Evolutionary conservation across 2,888 invertebrate genomes (phyloP), one percentile per base, ranked within the genome.

Genomic region (Harpagoxenus sublaevis): DNA sequence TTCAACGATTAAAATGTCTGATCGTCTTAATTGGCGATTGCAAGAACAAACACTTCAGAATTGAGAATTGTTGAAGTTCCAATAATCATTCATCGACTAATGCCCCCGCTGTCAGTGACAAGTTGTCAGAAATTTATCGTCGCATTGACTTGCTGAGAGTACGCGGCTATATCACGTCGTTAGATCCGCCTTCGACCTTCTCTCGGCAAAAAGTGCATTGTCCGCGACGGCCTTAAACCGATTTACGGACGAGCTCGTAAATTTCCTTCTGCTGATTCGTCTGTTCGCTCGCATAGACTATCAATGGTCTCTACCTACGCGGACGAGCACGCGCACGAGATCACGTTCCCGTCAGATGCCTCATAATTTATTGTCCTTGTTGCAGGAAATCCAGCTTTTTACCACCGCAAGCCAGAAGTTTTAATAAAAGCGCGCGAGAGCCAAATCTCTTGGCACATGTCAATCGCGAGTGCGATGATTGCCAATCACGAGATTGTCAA

Each of bases 241-340:
- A 48, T 88, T 87, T 77, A 83, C 71, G 66, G 68, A 62, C 48
- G 60, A 42, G 81, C 79, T 85, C 89, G 87, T 89, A 89, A 89
- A 89, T 89, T 88, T 85, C 35, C 45, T 79, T 77, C 35, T 77
- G 87, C 84, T 84, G 86, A 88, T 88, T 87, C 87, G 87, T 75
- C 82, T 75, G 65, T 84, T 70, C 71, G 53, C 71, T 23, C 62
- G 84, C 71, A 60, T 55, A 60, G 75, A 73, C 81, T 55, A 65
- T 75, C 84, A 85, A 89, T 85, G 77, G 70, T 71, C 51, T 77
- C 83, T 73, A 73, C 75, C 68, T 77, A 73, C 18, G 53, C 15
- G 73, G 55, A 23, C 45, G 60, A 57, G 74, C 55, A 65, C 53
- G 55, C 48, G 66, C 77, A 70, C 62, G 60, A 28, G 68, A 66